Evolutionary conservation across 2,113 vertebrate genomes (phyloP).

Genomic region (Oncorhynchus mykiss): DNA sequence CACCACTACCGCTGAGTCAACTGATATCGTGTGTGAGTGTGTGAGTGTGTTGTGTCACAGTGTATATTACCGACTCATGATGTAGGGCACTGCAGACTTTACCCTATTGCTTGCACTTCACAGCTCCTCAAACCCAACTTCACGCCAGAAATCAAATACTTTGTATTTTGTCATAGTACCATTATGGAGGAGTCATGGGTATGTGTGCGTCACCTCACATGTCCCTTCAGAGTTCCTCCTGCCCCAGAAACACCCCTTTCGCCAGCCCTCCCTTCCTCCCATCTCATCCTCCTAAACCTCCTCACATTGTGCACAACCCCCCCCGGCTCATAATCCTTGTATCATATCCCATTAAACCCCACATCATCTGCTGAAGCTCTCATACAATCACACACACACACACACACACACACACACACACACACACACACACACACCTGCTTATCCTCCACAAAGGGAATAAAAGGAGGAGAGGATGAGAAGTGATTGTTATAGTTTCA

Average conservation of each 20-base stretch:
- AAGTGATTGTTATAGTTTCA: neutral
- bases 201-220: neutral
- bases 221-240: neutral
- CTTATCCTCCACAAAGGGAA: slow-evolving; percentile 2
- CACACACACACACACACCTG: slow-evolving; percentile 6
- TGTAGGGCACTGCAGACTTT: too few relatives aligned
- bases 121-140: too few relatives aligned
- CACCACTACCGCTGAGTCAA: neutral
- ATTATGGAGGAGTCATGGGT: neutral
- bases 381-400: neutral
- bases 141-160: too few relatives aligned
- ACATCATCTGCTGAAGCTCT: neutral
- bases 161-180: neutral
- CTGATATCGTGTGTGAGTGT: neutral
- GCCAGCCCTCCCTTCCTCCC: neutral
- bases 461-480: neutral
- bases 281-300: neutral
- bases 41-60: slow-evolving; percentile 4
- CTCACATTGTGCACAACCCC: slow-evolving; percentile 18
- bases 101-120: too few relatives aligned
- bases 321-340: slow-evolving; percentile 14
- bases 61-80: neutral
- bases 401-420: neutral
- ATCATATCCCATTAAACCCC: neutral
- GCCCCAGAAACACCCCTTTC: neutral